Evolutionary conservation across 2,888 invertebrate species (phyloP).

Genomic region (Lysandra coridon): DNA sequence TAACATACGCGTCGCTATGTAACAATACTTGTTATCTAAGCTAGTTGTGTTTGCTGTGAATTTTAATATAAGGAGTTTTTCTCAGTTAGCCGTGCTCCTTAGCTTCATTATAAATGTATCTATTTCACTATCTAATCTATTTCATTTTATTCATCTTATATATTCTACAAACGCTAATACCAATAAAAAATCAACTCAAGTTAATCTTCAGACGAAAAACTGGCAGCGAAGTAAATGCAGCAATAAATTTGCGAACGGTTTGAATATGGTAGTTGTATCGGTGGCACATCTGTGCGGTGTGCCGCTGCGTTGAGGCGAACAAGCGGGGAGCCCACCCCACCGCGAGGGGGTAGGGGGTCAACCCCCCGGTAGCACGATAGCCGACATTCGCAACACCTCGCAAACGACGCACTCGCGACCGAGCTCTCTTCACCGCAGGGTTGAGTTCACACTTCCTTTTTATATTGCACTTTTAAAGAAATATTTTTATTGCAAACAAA

Average conservation of each 20-base stretch:
- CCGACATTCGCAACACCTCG: conserved; percentile 77
- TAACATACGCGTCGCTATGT: too few relatives aligned
- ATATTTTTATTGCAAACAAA: conserved; percentile 30
- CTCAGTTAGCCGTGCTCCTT: neutral
- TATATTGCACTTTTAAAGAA: conserved; percentile 13
- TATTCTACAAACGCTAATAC: too few relatives aligned
- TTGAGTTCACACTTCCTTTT: conserved; percentile 41
- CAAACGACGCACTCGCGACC: conserved; percentile 67
- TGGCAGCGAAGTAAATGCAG: conserved; percentile 17
- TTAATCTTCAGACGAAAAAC: neutral
- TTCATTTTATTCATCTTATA: neutral
- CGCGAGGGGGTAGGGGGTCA: conserved; percentile 38
- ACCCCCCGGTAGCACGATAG: conserved; percentile 61
- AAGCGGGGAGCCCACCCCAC: conserved; percentile 49
- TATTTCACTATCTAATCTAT: neutral
- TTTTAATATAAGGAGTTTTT: too few relatives aligned
- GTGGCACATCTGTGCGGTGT: conserved; percentile 68
- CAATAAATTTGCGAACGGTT: conserved; percentile 21
- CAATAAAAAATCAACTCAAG: neutral
- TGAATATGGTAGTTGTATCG: conserved; percentile 33
- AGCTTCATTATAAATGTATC: neutral
- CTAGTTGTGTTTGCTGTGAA: too few relatives aligned
- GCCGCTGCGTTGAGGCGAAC: conserved; percentile 66
- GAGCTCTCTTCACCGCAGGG: conserved; percentile 67
- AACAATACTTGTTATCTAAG: too few relatives aligned